These are phyloP conservation scores for Sipha flava DNA, from an alignment of 1,140 invertebrate species.

Conservation along the genomic window DNA sequence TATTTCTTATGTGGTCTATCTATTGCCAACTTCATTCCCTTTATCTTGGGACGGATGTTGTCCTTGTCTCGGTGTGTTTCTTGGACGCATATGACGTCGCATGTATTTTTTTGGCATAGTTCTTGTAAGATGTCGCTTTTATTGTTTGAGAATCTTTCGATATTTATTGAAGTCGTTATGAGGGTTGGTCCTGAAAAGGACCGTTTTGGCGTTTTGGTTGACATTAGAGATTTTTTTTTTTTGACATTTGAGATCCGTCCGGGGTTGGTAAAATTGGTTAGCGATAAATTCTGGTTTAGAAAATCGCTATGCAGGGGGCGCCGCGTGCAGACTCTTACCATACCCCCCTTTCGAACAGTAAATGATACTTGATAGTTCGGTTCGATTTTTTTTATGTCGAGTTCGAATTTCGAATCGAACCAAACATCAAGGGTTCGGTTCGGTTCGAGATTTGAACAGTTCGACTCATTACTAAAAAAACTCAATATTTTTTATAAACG, in stretches of 20 bases:
- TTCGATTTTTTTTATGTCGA: too few relatives aligned
- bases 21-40: slow-evolving; percentile 10
- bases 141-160: background rate
- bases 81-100: slow-evolving; percentile 12
- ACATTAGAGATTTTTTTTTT: too few relatives aligned
- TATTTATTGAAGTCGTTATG: slow-evolving; percentile 2
- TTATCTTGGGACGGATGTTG: slow-evolving; percentile 10
- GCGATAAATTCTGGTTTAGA: background rate
- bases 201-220: background rate
- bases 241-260: background rate
- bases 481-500: too few relatives aligned
- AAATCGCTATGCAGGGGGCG: background rate
- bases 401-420: too few relatives aligned
- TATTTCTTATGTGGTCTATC: slow-evolving; percentile 28
- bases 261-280: background rate
- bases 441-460: too few relatives aligned
- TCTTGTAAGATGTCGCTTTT: background rate
- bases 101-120: background rate
- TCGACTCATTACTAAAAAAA: too few relatives aligned
- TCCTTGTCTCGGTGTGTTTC: slow-evolving; percentile 1
- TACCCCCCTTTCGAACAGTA: too few relatives aligned
- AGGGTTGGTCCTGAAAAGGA: background rate
- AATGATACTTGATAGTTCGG: too few relatives aligned
- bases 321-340: background rate
- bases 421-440: too few relatives aligned